Conservation (phyloP, 2,888 invertebrate genomes). For the Tinea pellionella region DNA sequence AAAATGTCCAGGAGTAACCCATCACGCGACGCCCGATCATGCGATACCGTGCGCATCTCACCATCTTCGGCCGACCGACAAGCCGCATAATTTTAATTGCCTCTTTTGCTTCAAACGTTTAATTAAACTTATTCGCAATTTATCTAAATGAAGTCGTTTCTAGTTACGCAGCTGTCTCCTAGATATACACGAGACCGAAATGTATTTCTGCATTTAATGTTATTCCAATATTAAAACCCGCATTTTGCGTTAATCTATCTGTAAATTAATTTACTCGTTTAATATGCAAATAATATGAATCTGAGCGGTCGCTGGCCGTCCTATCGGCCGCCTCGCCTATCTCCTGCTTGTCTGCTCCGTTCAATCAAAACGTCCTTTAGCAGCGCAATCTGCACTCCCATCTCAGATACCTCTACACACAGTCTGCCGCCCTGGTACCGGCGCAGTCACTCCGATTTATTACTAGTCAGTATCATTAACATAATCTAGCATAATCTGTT, state of each 20-base stretch:
- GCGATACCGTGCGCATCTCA: slow-evolving; percentile 7
- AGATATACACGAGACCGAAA: not conserved
- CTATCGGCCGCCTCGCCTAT: slow-evolving; percentile 26
- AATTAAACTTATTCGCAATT: slow-evolving; percentile 17
- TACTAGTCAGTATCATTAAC: slow-evolving; percentile 41
- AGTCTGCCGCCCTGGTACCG: slow-evolving; percentile 45
- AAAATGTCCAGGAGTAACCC: not conserved
- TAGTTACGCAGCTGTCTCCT: slow-evolving; percentile 8
- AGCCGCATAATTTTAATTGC: slow-evolving; percentile 16
- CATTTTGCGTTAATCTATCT: not conserved
- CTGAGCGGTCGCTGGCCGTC: slow-evolving; percentile 29
- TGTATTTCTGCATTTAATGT: not conserved
- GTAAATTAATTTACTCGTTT: slow-evolving; percentile 64
- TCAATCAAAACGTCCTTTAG: slow-evolving; percentile 66
- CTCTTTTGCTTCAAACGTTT: slow-evolving; percentile 8
- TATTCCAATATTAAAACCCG: not conserved
- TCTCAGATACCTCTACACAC: slow-evolving; percentile 34
- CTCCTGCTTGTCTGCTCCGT: slow-evolving; percentile 53
- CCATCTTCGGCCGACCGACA: not conserved
- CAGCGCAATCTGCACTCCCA: slow-evolving; percentile 42
- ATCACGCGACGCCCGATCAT: slow-evolving; percentile 11
- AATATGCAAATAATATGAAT: slow-evolving; percentile 54
- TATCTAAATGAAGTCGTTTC: slow-evolving; percentile 16
- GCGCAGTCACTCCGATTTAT: slow-evolving; percentile 33
- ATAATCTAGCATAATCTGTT: slow-evolving; percentile 27